Evolutionary conservation across 1,140 invertebrate genomes (phyloP), one percentile per base, ranked within the genome.

Genomic region (Hermatobates lingyangjiaoensis): DNA sequence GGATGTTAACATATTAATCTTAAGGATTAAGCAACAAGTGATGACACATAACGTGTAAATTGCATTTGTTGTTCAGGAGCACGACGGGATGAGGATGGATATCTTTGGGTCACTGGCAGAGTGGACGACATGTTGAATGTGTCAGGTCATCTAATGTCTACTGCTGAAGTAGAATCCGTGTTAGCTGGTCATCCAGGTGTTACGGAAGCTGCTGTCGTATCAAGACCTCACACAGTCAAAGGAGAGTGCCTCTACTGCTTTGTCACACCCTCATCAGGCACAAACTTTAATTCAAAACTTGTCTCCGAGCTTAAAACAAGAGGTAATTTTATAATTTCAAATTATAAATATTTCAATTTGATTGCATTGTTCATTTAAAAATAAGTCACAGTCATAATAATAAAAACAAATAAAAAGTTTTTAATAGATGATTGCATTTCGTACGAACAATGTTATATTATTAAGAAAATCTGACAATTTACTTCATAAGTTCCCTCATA

Each of bases 61-160:
- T 44, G 42, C 10, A 25, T 2, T 28, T 55, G 53, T 50, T 60
- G 66, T 66, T 2, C 54, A 87, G 89, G 90, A 48, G 91, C 88
- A 0, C 75, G 76, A 60, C 69, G 91, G 51, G 94, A 98, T 64
- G 73, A 78, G 14, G 93, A 98, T 66, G 93, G 93, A 2, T 96
- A 95, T 66, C 68, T 94, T 18, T 98, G 92, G 91, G 82, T 98
- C 21, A 97, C 93, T 1, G 94, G 94, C 0, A 76, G 94, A 46
- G 85, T 97, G 15, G 94, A 98, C 66, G 94, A 98, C 62, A 92
- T 98, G 88, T 68, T 98, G 46, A 98, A 98, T 66, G 92, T 98
- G 1, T 95, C 90, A 1, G 94, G 94, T 0, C 94, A 98, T 70
- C 68, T 98, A 20, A 83, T 98, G 74, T 94, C 89, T 50, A 98